Evolutionary conservation across 2,113 vertebrate genomes (phyloP).

Genomic region (Melanerpes aurifrons): DNA sequence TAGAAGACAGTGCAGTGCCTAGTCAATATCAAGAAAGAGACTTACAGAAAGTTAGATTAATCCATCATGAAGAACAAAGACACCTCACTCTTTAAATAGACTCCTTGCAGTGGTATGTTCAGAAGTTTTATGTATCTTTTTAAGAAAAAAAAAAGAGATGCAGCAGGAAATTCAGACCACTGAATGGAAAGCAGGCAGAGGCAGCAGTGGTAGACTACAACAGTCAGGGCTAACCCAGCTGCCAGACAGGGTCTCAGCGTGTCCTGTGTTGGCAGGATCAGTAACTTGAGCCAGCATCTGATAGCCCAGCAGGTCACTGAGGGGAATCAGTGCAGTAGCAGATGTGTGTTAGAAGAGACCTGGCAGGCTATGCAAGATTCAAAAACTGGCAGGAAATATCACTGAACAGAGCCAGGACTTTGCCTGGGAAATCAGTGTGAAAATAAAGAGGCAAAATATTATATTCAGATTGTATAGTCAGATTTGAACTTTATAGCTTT

Average conservation of each 20-base stretch:
- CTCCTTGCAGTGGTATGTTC: neutral
- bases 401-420: neutral
- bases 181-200: neutral
- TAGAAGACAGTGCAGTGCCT: neutral
- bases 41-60: neutral
- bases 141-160: neutral
- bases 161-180: neutral
- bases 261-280: neutral
- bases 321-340: neutral
- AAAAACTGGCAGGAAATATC: neutral
- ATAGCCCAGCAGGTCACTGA: slow-evolving; percentile 29
- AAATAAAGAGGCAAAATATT: neutral
- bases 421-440: neutral
- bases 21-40: neutral
- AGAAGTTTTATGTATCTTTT: neutral
- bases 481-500: neutral
- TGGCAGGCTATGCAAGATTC: neutral
- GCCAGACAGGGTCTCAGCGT: neutral
- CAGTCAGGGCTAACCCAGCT: neutral
- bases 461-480: neutral
- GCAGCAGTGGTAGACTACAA: neutral
- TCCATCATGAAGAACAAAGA: neutral
- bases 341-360: slow-evolving; percentile 15
- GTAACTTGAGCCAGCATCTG: slow-evolving; percentile 4
- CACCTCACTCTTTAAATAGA: neutral